Evolutionary conservation across 1,140 invertebrate genomes (phyloP).

Genomic region (Subanguina moxae): DNA sequence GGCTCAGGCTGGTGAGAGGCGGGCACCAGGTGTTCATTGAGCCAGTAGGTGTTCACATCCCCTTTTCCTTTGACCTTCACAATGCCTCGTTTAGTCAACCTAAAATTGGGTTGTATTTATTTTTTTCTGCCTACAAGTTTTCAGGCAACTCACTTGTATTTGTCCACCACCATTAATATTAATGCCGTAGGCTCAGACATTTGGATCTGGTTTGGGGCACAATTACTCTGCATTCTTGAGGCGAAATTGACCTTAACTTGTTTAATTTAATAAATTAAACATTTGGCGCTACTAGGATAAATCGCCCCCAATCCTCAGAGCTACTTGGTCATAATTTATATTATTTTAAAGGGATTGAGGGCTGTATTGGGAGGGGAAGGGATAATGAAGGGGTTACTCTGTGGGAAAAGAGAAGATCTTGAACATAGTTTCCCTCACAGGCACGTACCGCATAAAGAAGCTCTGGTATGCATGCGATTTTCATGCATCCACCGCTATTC

Average conservation of each 20-base stretch:
- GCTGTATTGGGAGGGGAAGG: too few species aligned
- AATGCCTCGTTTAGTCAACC: conserved; percentile 51
- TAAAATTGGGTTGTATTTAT: background rate
- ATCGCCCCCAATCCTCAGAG: conserved; percentile 67
- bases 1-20: background rate
- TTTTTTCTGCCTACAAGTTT: background rate
- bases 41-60: conserved; percentile 40
- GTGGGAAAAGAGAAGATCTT: too few species aligned
- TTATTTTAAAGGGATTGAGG: too few species aligned
- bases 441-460: too few species aligned
- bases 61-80: conserved; percentile 59
- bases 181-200: conserved; percentile 54
- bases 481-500: too few species aligned
- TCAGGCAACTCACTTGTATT: conserved; percentile 31
- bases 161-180: conserved; percentile 36
- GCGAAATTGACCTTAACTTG: conserved; percentile 54
- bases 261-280: too few species aligned
- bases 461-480: too few species aligned
- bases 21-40: conserved; percentile 18
- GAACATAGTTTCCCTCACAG: too few species aligned
- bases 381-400: too few species aligned
- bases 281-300: background rate
- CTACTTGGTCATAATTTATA: background rate
- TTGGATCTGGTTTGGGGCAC: conserved; percentile 58
- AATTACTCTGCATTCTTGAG: conserved; percentile 58